Evolutionary conservation across 2,113 vertebrate species (phyloP), one percentile per base, ranked within the genome.

Genomic region (Mustela lutreola): DNA sequence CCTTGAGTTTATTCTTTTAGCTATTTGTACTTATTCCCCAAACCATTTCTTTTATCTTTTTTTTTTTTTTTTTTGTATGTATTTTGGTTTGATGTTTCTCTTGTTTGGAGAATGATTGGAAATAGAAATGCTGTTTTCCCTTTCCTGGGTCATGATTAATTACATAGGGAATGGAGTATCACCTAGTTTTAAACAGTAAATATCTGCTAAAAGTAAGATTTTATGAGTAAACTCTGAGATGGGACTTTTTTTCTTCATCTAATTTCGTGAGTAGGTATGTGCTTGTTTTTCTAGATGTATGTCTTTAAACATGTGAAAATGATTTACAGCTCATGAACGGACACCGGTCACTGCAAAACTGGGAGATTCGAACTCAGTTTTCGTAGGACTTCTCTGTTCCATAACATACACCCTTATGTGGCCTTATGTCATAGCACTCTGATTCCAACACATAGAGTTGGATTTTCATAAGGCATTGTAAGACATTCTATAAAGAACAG

Each of bases 401-500:
- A 48, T 80, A 89, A 60, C 45, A 39, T 3, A 94, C 50, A 60
- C 12, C 42, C 70, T 89, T 84, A 50, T 22, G 31, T 73, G 62
- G 16, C 76, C 67, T 95, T 75, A 78, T n/a, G 10, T 70, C 71
- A 65, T 7, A 92, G 58, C 18, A 76, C 91, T 91, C 60, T 93
- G 56, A 91, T 82, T 94, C 58, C 3, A 91, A 39, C 39, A 70
- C 8, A 16, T 31, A 50, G 42, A 92, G 15, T 45, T 62, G 73
- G 70, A 73, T 67, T 92, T 87, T 79, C 91, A 36, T 71, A 78
- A 95, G 12, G 31, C 36, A n/a, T 80, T 78, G 31, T 85, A 88
- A 67, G 65, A 93, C 75, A 45, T 71, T 86, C n/a, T 65, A 60
- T 85, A 91, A 96, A 82, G 84, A 96, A 89, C 67, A 95, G 24